Evolutionary conservation across 1,140 invertebrate genomes (phyloP).

Genomic region (Papilio polyxenes): DNA sequence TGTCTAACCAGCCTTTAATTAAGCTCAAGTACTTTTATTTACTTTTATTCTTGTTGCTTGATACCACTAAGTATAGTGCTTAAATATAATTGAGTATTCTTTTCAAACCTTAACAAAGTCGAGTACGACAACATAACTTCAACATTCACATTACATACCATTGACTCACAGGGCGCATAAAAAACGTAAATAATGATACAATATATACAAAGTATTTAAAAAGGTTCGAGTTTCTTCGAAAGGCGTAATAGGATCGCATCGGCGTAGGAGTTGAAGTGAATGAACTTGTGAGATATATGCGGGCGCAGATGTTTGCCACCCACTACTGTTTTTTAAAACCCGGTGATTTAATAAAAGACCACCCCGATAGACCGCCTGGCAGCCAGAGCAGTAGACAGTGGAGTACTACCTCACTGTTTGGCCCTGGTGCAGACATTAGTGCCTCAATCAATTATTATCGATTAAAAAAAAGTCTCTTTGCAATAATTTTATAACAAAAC

Average conservation of each 20-base stretch:
- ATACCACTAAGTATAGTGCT: neutral
- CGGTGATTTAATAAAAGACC: neutral
- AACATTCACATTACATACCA: neutral
- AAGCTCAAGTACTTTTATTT: neutral
- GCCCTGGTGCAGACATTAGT: no score
- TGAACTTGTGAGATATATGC: constrained; percentile 43
- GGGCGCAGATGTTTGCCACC: constrained; percentile 38
- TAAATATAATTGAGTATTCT: neutral
- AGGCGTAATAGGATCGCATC: constrained; percentile 31
- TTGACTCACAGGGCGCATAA: neutral
- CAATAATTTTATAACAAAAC: no score
- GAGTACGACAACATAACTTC: neutral
- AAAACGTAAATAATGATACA: neutral
- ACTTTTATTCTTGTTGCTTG: neutral
- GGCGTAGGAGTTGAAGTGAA: constrained; percentile 50
- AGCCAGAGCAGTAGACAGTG: no score
- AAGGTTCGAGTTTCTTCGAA: constrained; percentile 44
- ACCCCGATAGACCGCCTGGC: neutral
- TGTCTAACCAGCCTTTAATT: neutral
- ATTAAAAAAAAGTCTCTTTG: no score
- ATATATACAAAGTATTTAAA: constrained; percentile 21
- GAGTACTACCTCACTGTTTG: neutral
- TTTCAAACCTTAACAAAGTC: neutral
- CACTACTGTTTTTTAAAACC: constrained; percentile 15
- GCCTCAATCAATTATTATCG: no score